phyloP scores from a whole-genome alignment of 2,113 vertebrate species.

The Circaetus cinerascens region DNA sequence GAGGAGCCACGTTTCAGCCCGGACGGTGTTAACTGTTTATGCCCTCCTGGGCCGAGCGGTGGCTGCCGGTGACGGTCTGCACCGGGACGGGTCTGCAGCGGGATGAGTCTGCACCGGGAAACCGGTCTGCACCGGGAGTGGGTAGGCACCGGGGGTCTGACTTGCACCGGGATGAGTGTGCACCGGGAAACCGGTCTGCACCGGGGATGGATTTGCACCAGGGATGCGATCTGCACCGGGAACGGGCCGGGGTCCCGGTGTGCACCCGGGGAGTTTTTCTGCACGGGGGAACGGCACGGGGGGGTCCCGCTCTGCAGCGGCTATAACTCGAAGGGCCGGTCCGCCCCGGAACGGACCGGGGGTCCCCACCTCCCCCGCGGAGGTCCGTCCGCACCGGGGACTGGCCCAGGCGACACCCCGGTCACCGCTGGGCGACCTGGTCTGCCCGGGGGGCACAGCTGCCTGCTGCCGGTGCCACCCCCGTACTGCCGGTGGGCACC shows the following conservation, averaged over 20 bases:
- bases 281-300: background rate
- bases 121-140: background rate
- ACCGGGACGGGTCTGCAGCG: background rate
- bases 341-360: background rate
- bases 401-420: background rate
- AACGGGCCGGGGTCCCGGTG: background rate
- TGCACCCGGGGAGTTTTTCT: accelerated
- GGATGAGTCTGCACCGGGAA: accelerated
- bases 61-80: background rate
- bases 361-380: background rate
- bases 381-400: background rate
- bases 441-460: background rate
- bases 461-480: background rate
- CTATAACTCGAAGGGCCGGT: background rate
- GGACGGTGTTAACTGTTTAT: background rate
- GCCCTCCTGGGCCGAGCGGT: background rate
- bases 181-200: background rate
- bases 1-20: background rate
- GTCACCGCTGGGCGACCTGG: accelerated
- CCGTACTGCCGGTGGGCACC: accelerated
- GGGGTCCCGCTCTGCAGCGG: no score
- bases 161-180: background rate
- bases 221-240: no score
- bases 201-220: background rate
- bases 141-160: no score